phyloP scores from a whole-genome alignment of 1,140 invertebrate genomes.

The Diprion similis region DNA sequence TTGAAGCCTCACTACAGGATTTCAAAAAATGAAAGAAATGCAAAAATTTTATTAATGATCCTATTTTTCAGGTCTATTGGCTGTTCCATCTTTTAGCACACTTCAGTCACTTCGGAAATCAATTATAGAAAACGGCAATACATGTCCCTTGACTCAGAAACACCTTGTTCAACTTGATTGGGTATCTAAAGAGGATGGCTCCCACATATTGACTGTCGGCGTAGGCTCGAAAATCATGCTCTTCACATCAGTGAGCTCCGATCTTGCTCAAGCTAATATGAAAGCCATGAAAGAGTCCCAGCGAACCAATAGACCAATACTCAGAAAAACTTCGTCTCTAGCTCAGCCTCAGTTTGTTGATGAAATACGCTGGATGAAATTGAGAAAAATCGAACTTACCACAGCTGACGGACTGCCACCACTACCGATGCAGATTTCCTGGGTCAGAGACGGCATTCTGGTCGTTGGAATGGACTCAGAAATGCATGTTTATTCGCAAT shows the following conservation, averaged over 20 bases:
- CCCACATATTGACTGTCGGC: conserved; percentile 95
- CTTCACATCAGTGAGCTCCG: conserved; percentile 86
- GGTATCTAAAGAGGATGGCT: conserved; percentile 99
- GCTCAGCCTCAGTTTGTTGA: conserved; percentile 84
- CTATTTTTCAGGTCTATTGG: conserved; percentile 69
- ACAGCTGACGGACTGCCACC: conserved; percentile 96
- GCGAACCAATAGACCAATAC: conserved; percentile 79
- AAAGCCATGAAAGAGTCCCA: conserved; percentile 87
- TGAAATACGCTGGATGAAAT: conserved; percentile 95
- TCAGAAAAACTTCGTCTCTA: conserved; percentile 86
- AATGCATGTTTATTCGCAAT: conserved; percentile 99
- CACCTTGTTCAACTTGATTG: conserved; percentile 95
- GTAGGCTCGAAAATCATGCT: conserved; percentile 91
- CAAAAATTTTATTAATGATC: not conserved
- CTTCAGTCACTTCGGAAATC: conserved; percentile 87
- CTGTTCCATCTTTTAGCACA: conserved; percentile 92
- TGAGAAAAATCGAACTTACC: conserved; percentile 88
- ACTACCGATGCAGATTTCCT: conserved; percentile 97
- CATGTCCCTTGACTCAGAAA: conserved; percentile 86
- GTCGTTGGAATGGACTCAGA: conserved; percentile 99
- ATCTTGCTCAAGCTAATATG: conserved; percentile 89
- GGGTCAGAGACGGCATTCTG: conserved; percentile 97
- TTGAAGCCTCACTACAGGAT: not conserved
- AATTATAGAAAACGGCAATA: conserved; percentile 90
- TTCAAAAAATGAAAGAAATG: not conserved